Percentiles rank a stretch among this genome's conserved stretches.
Evolutionary conservation across 2,113 vertebrate genomes (phyloP).

Genomic region (Hiodon alosoides): DNA sequence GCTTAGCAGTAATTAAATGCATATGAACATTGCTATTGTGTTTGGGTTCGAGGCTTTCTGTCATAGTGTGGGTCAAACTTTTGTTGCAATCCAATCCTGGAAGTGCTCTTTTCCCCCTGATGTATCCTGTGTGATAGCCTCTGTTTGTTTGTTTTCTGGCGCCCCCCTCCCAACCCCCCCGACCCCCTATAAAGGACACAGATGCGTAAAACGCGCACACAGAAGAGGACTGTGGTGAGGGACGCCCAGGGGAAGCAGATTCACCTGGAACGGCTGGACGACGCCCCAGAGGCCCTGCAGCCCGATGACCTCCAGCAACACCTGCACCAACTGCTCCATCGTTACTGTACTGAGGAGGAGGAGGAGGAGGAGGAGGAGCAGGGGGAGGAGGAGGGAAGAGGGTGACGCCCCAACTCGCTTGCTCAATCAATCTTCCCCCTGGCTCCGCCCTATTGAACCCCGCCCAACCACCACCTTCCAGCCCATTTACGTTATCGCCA

Average conservation of each 20-base stretch:
- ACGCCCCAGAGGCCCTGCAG: slow-evolving; percentile 69
- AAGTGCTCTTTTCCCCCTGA: not conserved
- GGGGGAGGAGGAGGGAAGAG: slow-evolving; percentile 20
- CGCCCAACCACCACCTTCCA: not conserved
- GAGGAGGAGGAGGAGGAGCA: slow-evolving; percentile 60
- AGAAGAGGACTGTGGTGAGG: slow-evolving; percentile 93
- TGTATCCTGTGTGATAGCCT: not conserved
- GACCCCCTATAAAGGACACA: slow-evolving; percentile 64
- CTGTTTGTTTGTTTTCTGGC: not conserved
- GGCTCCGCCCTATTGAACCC: not conserved
- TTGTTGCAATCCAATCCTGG: not conserved
- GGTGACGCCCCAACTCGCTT: slow-evolving; percentile 21
- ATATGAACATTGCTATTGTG: no score
- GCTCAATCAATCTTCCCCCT: slow-evolving; percentile 29
- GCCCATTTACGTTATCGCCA: slow-evolving; percentile 16
- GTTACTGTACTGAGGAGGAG: slow-evolving; percentile 69
- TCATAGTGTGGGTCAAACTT: not conserved
- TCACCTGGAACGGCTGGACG: slow-evolving; percentile 79
- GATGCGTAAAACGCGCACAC: slow-evolving; percentile 78
- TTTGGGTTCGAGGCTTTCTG: no score
- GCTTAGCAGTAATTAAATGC: no score
- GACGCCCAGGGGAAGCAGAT: slow-evolving; percentile 73
- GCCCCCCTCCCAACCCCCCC: not conserved
- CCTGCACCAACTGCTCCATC: slow-evolving; percentile 80
- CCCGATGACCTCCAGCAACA: slow-evolving; percentile 80